Evolutionary conservation across 1,140 invertebrate genomes (phyloP).

Genomic region (Polypedilum pembai): DNA sequence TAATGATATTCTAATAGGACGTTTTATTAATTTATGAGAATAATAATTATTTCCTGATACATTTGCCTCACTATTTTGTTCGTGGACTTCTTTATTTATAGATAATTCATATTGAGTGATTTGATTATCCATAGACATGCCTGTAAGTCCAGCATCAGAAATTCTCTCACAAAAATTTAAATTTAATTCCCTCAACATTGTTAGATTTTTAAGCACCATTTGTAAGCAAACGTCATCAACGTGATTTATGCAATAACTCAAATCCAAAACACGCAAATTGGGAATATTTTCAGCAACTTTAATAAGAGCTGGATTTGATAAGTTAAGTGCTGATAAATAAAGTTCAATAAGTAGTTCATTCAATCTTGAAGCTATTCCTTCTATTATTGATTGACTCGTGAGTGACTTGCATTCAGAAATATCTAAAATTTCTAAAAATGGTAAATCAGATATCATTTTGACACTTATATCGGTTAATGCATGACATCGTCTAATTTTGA

Average conservation of each 20-base stretch:
- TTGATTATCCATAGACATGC: constrained; percentile 48
- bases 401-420: constrained; percentile 59
- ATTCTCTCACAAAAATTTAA: constrained; percentile 55
- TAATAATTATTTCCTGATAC: constrained; percentile 1
- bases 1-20: constrained; percentile 48
- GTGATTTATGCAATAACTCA: constrained; percentile 58
- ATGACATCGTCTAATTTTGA: constrained; percentile 52
- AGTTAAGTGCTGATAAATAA: constrained; percentile 52
- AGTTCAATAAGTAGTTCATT: constrained; percentile 48
- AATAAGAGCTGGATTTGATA: constrained; percentile 54
- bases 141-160: constrained; percentile 59
- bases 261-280: constrained; percentile 52
- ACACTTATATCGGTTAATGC: constrained; percentile 55
- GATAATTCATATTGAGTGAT: constrained; percentile 33
- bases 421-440: constrained; percentile 51
- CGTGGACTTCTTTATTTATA: constrained; percentile 29
- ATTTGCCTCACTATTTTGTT: constrained; percentile 37
- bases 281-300: constrained; percentile 49
- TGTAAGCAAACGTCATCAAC: constrained; percentile 60
- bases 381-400: constrained; percentile 51
- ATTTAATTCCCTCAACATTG: constrained; percentile 51
- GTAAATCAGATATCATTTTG: constrained; percentile 47
- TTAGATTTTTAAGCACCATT: constrained; percentile 54
- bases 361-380: constrained; percentile 47
- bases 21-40: constrained; percentile 33